Conservation (phyloP, 2,113 vertebrate species). For the Parotia lawesii region DNA sequence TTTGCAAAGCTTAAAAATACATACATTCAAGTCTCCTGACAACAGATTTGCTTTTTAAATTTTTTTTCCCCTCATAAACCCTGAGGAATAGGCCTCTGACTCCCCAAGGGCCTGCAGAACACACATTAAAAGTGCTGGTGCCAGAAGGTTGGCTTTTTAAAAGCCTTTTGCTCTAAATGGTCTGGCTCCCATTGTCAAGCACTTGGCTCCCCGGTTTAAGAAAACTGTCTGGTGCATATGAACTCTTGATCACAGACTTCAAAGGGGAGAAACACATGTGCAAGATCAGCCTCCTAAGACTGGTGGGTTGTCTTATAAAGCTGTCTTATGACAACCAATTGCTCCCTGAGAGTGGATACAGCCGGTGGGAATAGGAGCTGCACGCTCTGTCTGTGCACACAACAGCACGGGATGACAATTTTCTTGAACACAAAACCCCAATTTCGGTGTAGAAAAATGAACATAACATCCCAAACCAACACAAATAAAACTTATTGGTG, state of each 20-base stretch:
- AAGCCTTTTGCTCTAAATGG: neutral
- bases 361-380: neutral
- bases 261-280: conserved; percentile 53
- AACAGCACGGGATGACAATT: neutral
- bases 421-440: neutral
- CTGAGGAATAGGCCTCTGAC: neutral
- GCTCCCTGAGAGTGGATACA: neutral
- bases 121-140: neutral
- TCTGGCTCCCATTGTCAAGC: conserved; percentile 24
- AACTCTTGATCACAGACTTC: conserved; percentile 52
- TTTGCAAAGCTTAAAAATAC: neutral
- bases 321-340: neutral
- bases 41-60: neutral
- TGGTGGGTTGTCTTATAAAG: neutral
- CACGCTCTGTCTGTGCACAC: neutral
- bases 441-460: neutral
- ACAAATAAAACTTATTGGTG: neutral
- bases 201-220: neutral
- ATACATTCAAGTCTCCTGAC: neutral
- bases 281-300: neutral
- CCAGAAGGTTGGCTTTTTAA: neutral
- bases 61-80: neutral
- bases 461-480: neutral
- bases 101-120: neutral
- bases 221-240: conserved; percentile 7